A percentile compares a stretch with the other conserved stretches of the same genome.
Evolutionary conservation across 1,140 invertebrate species (phyloP).

Genomic region (Neuroterus valhalla): DNA sequence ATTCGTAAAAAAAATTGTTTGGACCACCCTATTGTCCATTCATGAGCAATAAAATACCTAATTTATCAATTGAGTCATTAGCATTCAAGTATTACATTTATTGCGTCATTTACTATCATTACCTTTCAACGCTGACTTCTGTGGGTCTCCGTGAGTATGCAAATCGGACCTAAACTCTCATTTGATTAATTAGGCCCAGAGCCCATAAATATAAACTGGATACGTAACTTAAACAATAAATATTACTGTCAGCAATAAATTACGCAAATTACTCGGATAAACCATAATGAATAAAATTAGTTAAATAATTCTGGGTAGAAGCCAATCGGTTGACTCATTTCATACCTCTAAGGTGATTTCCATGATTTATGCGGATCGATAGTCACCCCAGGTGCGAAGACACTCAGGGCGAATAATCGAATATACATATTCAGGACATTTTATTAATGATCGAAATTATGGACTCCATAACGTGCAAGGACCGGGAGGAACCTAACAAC

Average conservation of each 20-base stretch:
- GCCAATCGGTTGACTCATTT: conserved; percentile 1
- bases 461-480: conserved; percentile 19
- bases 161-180: no score
- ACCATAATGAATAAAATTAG: conserved; percentile 16
- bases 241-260: conserved; percentile 15
- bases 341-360: neutral
- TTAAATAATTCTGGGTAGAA: neutral
- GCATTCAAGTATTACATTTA: no score
- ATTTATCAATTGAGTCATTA: no score
- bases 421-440: conserved; percentile 28
- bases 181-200: no score
- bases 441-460: conserved; percentile 25
- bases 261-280: neutral
- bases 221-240: neutral
- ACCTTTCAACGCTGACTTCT: no score
- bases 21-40: no score
- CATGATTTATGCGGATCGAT: conserved; percentile 21
- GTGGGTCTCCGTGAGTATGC: no score
- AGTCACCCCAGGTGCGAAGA: conserved; percentile 25
- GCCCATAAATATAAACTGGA: no score
- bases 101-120: no score
- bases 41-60: no score
- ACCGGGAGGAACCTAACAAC: conserved; percentile 6
- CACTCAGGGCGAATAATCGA: conserved; percentile 22
- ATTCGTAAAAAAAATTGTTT: no score